Evolutionary conservation across 1,140 invertebrate genomes (phyloP).

Genomic region (Cyrtorhinus lividipennis): DNA sequence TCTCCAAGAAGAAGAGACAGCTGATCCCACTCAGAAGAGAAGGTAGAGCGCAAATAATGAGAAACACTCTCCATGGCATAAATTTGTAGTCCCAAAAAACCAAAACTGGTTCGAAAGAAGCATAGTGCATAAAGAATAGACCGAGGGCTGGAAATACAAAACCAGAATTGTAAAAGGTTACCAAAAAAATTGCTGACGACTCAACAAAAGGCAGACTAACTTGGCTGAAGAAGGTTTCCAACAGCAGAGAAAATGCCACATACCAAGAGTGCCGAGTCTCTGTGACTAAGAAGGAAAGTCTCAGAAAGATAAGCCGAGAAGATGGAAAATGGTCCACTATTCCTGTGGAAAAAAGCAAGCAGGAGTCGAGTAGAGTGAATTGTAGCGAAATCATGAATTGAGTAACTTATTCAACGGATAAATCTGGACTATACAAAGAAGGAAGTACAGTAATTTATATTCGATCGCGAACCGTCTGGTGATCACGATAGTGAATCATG

Average conservation of each 20-base stretch:
- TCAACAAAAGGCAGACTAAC: conserved; percentile 20
- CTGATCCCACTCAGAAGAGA: conserved; percentile 69
- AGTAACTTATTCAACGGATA: too few species aligned
- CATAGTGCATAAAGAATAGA: background rate
- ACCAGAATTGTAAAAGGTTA: too few species aligned
- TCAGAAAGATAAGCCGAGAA: conserved; percentile 54
- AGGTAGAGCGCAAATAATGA: conserved; percentile 70
- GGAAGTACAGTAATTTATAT: too few species aligned
- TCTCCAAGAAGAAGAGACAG: conserved; percentile 76
- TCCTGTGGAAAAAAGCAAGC: conserved; percentile 34
- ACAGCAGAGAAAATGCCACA: conserved; percentile 37
- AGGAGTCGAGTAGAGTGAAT: too few species aligned
- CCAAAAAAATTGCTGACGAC: background rate
- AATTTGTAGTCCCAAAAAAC: background rate
- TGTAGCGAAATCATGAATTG: too few species aligned
- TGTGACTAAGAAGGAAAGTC: conserved; percentile 43
- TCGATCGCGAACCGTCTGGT: too few species aligned
- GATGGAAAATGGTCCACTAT: conserved; percentile 55
- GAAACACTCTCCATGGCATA: conserved; percentile 69
- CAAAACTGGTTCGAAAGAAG: background rate
- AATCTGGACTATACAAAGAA: too few species aligned
- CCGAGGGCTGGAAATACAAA: background rate
- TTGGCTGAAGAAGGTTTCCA: conserved; percentile 29
- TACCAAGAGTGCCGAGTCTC: conserved; percentile 44
- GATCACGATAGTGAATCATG: too few species aligned